Evolutionary conservation across 1,140 invertebrate genomes (phyloP), one percentile per base, ranked within the genome.

Genomic region (Samia ricini): DNA sequence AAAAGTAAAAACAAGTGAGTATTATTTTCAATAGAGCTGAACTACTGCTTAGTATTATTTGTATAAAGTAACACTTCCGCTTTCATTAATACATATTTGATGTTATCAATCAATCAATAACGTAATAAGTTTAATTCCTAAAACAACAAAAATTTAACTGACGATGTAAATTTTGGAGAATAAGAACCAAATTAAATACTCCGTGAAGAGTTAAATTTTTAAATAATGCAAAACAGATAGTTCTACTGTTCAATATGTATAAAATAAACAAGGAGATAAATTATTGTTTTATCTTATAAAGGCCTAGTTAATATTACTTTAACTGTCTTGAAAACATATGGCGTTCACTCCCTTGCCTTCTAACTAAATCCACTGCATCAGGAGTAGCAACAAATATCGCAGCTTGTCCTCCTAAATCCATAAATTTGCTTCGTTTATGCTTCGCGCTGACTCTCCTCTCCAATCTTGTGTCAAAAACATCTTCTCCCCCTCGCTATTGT

Each of bases 401-500:
- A 1, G 85, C 64, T 56, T 89, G 82, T 4, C 77, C 83, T 12
- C 77, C 76, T n/a, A 91, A 52, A 54, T 91, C 89, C 75, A 90
- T 77, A 36, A 90, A 85, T 62, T 83, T 90, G 5, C 79, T 77
- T 61, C 81, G 79, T 55, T 83, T 85, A 55, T 66, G 67, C 33
- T 67, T 79, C 21, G 48, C 69, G 69, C 76, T 83, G 7, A 72
- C 64, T 56, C 76, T 76, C 54, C 78, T 83, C 56, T 83, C 76
- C 18, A 82, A 56, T 55, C 80, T 84, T 10, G 81, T 81, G 60
- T 89, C 88, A 54, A 89, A 89, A 4, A 83, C 73, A 64, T 89
- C 85, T 24, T 91, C 90, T 91, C 90, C 10, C 79, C 85, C 61
- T 91, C 90, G 67, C 90, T 91, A 52, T 91, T 86, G 72, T 91